Evolutionary conservation across 1,140 invertebrate genomes (phyloP), one percentile per base, ranked within the genome.

Genomic region (Solenopsis invicta): DNA sequence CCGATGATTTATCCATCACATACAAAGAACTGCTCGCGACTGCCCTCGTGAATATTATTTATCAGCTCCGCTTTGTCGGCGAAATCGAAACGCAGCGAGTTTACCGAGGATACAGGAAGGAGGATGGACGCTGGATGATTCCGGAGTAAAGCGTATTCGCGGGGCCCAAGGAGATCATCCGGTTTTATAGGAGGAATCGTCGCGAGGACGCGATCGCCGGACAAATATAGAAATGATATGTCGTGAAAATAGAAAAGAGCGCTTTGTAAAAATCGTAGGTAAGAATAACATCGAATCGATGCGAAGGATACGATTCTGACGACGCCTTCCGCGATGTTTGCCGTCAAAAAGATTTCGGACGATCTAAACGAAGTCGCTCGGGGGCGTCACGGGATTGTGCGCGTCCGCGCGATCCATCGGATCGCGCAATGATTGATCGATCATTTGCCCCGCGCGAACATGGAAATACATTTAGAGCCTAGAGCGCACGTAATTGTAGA

Each of bases 391-490:
- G 52, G 52, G 61, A 62, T 66, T 34, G 16, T 61, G 21, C n/a
- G n/a, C 1, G 21, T 59, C 21, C 10, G 21, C 5, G 24, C 59
- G 24, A 62, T 84, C 50, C 29, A 29, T 29, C 29, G 29, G 29
- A 29, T 29, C 29, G 29, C 29, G 29, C 29, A 29, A 29, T 2
- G 29, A 29, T 37, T 50, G 45, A n/a, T 48, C 41, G 6, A n/a
- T 72, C 50, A 13, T 76, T 13, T n/a, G 5, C n/a, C 13, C 18
- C 54, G 64, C 66, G 78, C 78, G 61, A 10, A 50, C 61, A 74
- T 45, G 16, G 82, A 52, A 86, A 90, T 90, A 90, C 89, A 90
- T 90, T 90, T 90, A 90, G 89, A 88, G 89, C 75, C 86, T 90
- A 88, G 50, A 82, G 81, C 82, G 80, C 74, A 82, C 48, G 69